Conservation (phyloP, 1,140 invertebrate species). For the Leptinotarsa undecemlineata region DNA sequence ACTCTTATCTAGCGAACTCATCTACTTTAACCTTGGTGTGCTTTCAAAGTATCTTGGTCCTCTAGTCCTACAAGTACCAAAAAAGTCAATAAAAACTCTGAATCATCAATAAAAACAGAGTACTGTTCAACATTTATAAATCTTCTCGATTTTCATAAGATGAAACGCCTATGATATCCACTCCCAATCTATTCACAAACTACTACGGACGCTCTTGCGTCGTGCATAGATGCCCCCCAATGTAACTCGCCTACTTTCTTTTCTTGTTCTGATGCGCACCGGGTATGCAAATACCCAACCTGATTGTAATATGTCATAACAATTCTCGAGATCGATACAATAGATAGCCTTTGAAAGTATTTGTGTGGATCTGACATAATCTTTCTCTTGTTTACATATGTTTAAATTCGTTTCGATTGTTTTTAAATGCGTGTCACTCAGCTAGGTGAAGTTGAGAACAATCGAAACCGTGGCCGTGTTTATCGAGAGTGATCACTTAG, state of each 20-base stretch:
- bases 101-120: no score
- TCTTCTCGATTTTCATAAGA: not conserved
- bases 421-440: not conserved
- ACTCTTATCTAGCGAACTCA: no score
- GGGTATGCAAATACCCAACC: not conserved
- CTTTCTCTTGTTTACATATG: constrained; percentile 20
- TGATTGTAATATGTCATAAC: constrained; percentile 28
- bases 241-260: constrained; percentile 13
- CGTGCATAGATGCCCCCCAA: constrained; percentile 13
- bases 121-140: not conserved
- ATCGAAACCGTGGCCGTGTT: no score
- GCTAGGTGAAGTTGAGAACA: not conserved
- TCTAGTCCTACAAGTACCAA: no score
- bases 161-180: constrained; percentile 2
- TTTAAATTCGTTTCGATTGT: not conserved
- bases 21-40: no score
- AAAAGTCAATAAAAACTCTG: no score
- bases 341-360: constrained; percentile 22
- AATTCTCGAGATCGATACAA: constrained; percentile 16
- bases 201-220: not conserved
- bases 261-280: constrained; percentile 16
- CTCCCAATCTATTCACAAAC: constrained; percentile 9
- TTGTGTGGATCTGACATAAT: constrained; percentile 23
- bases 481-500: no score
- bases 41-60: no score